Percentiles rank a stretch among this genome's conserved stretches.
phyloP scores from a whole-genome alignment of 2,888 invertebrate species.

The Mythimna impura region DNA sequence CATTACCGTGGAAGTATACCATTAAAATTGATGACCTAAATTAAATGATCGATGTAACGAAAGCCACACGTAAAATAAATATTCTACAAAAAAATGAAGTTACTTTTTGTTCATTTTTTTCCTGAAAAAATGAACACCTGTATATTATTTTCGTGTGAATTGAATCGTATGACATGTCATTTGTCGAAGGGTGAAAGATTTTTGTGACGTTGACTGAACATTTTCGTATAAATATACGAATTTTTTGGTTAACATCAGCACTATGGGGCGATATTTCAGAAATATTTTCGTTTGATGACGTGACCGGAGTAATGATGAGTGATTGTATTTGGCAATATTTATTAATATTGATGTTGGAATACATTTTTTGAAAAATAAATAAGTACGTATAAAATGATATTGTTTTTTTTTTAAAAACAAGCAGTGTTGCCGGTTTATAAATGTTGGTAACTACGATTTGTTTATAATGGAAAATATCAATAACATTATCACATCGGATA shows the following conservation, averaged over 20 bases:
- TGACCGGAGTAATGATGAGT: neutral
- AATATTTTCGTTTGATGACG: neutral
- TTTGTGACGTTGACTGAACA: constrained; percentile 48
- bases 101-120: constrained; percentile 18
- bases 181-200: constrained; percentile 44
- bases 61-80: constrained; percentile 20
- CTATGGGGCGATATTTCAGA: neutral
- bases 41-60: constrained; percentile 25
- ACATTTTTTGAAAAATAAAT: neutral
- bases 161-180: constrained; percentile 36
- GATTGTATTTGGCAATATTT: neutral
- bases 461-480: too few species aligned
- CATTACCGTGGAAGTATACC: neutral
- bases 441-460: neutral
- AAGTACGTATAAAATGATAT: neutral
- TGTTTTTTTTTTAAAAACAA: neutral
- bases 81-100: constrained; percentile 14
- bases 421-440: neutral
- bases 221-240: constrained; percentile 10
- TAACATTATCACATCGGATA: too few species aligned
- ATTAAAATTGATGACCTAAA: constrained; percentile 20
- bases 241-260: constrained; percentile 15
- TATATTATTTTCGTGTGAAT: constrained; percentile 42
- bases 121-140: constrained; percentile 12
- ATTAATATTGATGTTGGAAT: neutral